Evolutionary conservation across 2,113 vertebrate species (phyloP).

Genomic region (Apodemus sylvaticus): DNA sequence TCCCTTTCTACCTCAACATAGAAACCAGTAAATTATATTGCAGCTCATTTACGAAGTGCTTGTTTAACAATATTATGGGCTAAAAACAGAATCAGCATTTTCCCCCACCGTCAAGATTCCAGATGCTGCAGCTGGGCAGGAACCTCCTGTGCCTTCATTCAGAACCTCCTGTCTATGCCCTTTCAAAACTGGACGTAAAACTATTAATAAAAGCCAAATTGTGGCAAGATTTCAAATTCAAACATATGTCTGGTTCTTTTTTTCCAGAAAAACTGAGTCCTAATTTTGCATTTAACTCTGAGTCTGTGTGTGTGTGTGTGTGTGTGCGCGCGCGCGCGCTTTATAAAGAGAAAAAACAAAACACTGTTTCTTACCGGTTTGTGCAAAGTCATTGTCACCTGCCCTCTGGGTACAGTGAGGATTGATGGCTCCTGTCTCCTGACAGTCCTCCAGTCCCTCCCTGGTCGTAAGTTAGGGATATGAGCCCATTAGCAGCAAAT

Average conservation of each 20-base stretch:
- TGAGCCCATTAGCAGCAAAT: slow-evolving; percentile 71
- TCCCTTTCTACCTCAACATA: not conserved
- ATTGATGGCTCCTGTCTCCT: slow-evolving; percentile 67
- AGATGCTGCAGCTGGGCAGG: not conserved
- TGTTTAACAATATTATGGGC: not conserved
- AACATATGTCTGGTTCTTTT: not conserved
- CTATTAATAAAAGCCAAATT: slow-evolving; percentile 34
- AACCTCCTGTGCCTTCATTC: too few relatives aligned
- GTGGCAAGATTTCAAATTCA: slow-evolving; percentile 50
- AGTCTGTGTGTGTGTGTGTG: not conserved
- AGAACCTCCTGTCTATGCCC: not conserved
- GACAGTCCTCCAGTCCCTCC: slow-evolving; percentile 26
- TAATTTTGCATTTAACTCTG: slow-evolving; percentile 32
- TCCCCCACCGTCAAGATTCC: not conserved
- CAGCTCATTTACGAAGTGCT: not conserved
- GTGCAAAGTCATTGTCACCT: slow-evolving; percentile 70
- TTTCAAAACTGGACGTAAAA: not conserved
- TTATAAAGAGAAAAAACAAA: slow-evolving; percentile 43
- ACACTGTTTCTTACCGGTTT: slow-evolving; percentile 61
- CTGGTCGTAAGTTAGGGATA: slow-evolving; percentile 63
- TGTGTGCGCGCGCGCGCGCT: not conserved
- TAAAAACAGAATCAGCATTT: not conserved
- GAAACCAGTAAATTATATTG: not conserved
- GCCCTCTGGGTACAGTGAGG: slow-evolving; percentile 46
- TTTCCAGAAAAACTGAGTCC: slow-evolving; percentile 34